A percentile compares a stretch with the other conserved stretches of the same genome.
These are phyloP conservation scores for Periphyllus acericola DNA, from an alignment of 2,888 invertebrate species.

Conservation along the genomic window DNA sequence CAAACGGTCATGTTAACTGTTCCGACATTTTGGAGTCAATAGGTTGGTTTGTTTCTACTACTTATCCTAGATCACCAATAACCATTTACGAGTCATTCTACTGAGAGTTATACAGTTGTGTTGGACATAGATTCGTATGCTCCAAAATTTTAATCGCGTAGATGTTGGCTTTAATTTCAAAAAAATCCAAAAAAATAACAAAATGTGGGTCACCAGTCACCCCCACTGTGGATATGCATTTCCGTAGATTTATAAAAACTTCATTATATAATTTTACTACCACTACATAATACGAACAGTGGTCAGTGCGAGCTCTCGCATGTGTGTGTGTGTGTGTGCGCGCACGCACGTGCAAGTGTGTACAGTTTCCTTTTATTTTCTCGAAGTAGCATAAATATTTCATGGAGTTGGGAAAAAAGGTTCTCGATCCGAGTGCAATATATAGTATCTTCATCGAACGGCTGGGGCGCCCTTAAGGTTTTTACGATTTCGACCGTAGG, in stretches of 20 bases:
- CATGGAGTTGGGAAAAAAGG: conserved; percentile 19
- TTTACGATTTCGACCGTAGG: conserved; percentile 38
- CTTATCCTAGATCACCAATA: no score
- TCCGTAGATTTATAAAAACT: background rate
- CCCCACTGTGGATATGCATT: no score
- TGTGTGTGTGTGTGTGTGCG: background rate
- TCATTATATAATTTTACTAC: background rate
- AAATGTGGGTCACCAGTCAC: background rate
- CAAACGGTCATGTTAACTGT: no score
- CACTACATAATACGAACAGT: background rate
- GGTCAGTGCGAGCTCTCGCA: background rate
- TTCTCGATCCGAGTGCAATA: conserved; percentile 11
- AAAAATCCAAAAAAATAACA: background rate
- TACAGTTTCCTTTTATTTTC: conserved; percentile 44
- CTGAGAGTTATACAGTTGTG: no score
- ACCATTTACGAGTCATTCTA: no score
- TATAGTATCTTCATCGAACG: conserved; percentile 10
- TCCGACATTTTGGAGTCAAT: no score
- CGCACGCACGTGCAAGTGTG: background rate
- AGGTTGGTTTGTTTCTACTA: no score
- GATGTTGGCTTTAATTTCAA: no score
- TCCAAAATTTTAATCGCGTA: no score
- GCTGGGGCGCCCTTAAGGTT: conserved; percentile 19
- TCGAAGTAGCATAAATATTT: conserved; percentile 52
- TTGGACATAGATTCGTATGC: no score